phyloP scores from a whole-genome alignment of 2,888 invertebrate species.

The Odontothrips loti region DNA sequence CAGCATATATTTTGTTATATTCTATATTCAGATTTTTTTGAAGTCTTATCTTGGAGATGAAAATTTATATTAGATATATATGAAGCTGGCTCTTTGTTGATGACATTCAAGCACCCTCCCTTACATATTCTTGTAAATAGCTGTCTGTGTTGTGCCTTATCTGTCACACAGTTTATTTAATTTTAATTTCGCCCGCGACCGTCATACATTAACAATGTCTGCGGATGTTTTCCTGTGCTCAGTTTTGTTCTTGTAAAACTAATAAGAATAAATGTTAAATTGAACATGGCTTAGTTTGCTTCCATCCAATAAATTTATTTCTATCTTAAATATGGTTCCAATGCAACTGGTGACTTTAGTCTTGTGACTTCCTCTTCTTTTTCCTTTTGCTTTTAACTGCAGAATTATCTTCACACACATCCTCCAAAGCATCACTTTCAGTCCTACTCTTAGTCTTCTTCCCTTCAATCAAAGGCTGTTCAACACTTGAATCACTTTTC shows the following conservation, averaged over 20 bases:
- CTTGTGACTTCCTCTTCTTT: background rate
- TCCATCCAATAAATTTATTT: background rate
- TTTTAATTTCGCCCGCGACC: background rate
- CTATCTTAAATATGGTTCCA: background rate
- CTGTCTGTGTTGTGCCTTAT: background rate
- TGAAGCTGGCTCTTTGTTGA: background rate
- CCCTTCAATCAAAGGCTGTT: too few relatives aligned
- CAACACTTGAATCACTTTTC: background rate
- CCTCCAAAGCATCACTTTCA: too few relatives aligned
- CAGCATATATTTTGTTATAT: conserved; percentile 4
- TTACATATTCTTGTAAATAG: background rate
- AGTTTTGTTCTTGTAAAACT: conserved; percentile 4
- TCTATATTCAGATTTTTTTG: background rate
- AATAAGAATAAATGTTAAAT: conserved; percentile 16
- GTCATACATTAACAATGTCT: background rate
- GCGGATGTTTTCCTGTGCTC: background rate
- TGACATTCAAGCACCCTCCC: background rate
- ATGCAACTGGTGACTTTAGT: background rate
- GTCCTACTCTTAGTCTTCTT: too few relatives aligned
- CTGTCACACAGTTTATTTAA: background rate
- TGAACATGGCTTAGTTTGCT: background rate
- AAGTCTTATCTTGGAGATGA: conserved; percentile 1
- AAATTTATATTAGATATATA: background rate
- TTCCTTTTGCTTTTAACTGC: background rate
- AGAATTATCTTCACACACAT: too few relatives aligned